Evolutionary conservation across 2,888 invertebrate genomes (phyloP).

Genomic region (Notodonta ziczac): DNA sequence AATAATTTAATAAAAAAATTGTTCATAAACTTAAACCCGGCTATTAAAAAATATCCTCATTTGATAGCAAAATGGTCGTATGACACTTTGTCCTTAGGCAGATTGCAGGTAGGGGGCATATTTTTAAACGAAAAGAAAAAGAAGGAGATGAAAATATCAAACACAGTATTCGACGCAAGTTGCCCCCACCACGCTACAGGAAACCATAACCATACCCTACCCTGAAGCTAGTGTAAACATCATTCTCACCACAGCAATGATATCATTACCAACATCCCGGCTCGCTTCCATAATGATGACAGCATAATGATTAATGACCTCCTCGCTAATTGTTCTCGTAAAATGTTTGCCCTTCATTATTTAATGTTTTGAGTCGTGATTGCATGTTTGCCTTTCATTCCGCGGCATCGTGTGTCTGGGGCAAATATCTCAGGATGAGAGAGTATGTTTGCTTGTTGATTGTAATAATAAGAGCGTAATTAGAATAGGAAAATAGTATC

Average conservation of each 20-base stretch:
- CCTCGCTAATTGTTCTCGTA: neutral
- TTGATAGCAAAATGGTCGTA: no score
- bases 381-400: slow-evolving; percentile 3
- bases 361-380: slow-evolving; percentile 1
- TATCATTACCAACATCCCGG: neutral
- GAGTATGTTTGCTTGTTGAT: neutral
- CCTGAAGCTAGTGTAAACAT: neutral
- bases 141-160: no score
- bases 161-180: no score
- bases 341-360: slow-evolving; percentile 3
- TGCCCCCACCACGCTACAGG: no score
- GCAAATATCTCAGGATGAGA: neutral
- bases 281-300: slow-evolving; percentile 1
- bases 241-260: neutral
- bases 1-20: no score
- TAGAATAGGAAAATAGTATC: neutral
- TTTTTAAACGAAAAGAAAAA: no score
- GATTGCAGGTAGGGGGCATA: no score
- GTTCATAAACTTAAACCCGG: no score
- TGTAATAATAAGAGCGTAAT: neutral
- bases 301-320: neutral
- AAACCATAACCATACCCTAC: neutral
- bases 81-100: no score
- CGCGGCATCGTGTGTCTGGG: neutral
- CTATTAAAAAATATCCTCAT: no score